Conservation (phyloP, 2,113 vertebrate genomes). For the Dermatemys mawii region DNA sequence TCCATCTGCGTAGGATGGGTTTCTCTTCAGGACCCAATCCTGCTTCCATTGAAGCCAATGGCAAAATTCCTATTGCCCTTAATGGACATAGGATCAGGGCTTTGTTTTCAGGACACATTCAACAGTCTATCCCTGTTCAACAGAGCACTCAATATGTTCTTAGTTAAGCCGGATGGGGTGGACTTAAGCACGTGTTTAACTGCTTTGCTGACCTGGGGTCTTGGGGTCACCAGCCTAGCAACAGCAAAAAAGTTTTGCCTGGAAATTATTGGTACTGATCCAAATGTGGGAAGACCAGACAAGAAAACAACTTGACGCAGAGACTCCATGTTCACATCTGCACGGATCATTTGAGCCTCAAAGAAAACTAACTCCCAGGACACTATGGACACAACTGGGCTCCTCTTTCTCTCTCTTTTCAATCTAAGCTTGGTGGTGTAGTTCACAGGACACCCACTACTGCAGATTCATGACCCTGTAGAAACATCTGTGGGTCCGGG, state of each 20-base stretch:
- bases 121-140: not conserved
- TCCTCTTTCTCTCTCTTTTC: not conserved
- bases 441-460: not conserved
- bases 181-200: too few relatives aligned
- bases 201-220: too few relatives aligned
- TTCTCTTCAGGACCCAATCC: too few relatives aligned
- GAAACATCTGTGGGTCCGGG: not conserved
- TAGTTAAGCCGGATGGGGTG: too few relatives aligned
- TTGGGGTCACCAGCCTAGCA: not conserved
- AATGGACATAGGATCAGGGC: not conserved
- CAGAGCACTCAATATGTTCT: not conserved
- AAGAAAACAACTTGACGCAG: rapidly evolving
- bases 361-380: too few relatives aligned
- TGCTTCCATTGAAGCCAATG: not conserved
- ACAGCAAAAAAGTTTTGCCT: not conserved
- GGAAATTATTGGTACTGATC: not conserved
- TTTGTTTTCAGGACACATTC: not conserved
- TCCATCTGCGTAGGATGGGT: not conserved
- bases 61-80: not conserved
- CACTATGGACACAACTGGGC: not conserved
- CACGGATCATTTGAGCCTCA: not conserved
- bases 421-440: not conserved
- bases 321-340: not conserved
- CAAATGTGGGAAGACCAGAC: not conserved
- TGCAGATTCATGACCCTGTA: not conserved